Evolutionary conservation across 2,888 invertebrate species (phyloP).

Genomic region (Andrena chrysosceles): DNA sequence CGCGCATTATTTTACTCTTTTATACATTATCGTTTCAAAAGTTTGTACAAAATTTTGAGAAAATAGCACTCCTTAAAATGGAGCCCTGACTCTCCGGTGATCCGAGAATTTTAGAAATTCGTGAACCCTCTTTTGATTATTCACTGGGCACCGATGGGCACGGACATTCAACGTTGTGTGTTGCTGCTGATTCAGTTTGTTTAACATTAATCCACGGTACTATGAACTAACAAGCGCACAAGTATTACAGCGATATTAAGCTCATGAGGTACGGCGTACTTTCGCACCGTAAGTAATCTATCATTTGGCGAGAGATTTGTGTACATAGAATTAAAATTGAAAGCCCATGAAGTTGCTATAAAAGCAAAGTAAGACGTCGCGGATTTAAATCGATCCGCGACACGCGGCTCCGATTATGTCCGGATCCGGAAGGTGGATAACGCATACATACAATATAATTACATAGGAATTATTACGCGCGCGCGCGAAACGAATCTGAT

Average conservation of each 20-base stretch:
- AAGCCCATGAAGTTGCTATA: constrained; percentile 22
- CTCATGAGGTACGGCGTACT: constrained; percentile 68
- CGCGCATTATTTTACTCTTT: constrained; percentile 17
- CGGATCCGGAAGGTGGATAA: background rate
- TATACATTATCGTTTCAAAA: constrained; percentile 50
- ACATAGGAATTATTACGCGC: constrained; percentile 1
- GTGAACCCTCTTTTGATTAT: constrained; percentile 29
- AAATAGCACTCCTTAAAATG: constrained; percentile 66
- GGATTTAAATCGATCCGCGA: background rate
- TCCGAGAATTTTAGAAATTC: constrained; percentile 53
- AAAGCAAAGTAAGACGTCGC: constrained; percentile 1
- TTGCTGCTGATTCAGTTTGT: constrained; percentile 21
- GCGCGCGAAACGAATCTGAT: constrained; percentile 15
- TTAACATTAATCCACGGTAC: constrained; percentile 57
- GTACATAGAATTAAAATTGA: constrained; percentile 31
- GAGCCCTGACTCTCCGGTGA: constrained; percentile 36
- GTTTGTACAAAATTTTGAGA: constrained; percentile 70
- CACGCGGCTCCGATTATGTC: background rate
- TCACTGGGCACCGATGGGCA: constrained; percentile 55
- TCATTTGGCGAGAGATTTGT: constrained; percentile 48
- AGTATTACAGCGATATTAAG: constrained; percentile 68
- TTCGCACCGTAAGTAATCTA: constrained; percentile 60
- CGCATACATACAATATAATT: background rate
- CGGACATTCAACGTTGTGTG: constrained; percentile 40
- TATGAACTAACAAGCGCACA: constrained; percentile 70